Conservation (phyloP, 2,113 vertebrate genomes). For the Craseonycteris thonglongyai region DNA sequence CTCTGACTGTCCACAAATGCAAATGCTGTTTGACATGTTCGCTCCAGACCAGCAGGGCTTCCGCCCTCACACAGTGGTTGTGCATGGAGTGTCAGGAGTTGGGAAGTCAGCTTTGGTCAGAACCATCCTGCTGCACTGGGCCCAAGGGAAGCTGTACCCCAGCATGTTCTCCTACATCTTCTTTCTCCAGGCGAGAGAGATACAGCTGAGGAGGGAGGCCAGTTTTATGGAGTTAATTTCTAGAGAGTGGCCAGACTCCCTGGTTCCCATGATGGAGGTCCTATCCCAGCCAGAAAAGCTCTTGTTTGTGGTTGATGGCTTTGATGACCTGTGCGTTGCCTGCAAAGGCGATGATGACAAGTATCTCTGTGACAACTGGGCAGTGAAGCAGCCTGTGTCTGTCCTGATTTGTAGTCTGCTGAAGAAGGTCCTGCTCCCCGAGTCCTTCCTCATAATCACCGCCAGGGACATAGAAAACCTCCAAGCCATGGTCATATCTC, state of each 20-base stretch:
- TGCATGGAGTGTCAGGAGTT: neutral
- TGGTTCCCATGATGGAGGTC: rapidly evolving
- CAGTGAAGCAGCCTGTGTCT: rapidly evolving
- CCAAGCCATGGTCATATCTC: neutral
- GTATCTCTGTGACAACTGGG: neutral
- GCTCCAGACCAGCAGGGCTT: rapidly evolving
- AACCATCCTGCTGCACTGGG: conserved; percentile 61
- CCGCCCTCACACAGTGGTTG: conserved; percentile 1
- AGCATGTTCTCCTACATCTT: conserved; percentile 58
- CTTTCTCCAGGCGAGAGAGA: conserved; percentile 49
- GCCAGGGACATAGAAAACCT: conserved; percentile 22
- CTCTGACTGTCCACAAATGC: neutral
- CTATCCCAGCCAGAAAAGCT: conserved; percentile 33
- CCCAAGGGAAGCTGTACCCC: neutral
- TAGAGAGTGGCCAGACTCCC: neutral
- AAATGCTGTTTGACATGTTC: neutral
- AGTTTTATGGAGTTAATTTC: conserved; percentile 53
- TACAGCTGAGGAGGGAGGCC: neutral
- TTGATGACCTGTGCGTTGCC: conserved; percentile 41
- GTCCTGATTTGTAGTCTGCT: conserved; percentile 54
- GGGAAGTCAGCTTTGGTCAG: conserved; percentile 45
- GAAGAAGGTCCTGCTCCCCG: neutral
- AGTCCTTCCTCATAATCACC: conserved; percentile 59
- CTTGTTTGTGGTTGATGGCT: conserved; percentile 66
- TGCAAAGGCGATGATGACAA: rapidly evolving